Conservation (phyloP, 2,888 invertebrate species). For the Notocelia uddmanniana region DNA sequence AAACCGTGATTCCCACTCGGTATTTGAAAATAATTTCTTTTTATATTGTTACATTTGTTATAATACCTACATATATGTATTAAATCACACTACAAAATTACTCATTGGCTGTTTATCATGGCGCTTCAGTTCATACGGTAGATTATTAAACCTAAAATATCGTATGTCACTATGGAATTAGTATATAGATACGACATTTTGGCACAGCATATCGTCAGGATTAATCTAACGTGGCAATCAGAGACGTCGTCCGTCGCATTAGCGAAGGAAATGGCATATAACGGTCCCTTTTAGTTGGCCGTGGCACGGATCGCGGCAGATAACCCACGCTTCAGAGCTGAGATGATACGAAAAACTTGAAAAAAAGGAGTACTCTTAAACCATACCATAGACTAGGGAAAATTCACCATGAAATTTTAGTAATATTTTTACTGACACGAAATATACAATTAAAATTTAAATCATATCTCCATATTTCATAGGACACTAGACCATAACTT, state of each 20-base stretch:
- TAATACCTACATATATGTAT: too few relatives aligned
- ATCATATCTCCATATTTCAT: too few relatives aligned
- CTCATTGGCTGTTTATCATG: constrained; percentile 1
- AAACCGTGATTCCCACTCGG: background rate
- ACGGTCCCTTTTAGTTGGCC: constrained; percentile 66
- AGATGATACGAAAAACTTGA: background rate
- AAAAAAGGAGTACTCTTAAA: background rate
- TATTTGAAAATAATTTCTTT: background rate
- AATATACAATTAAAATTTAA: background rate
- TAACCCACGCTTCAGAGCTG: constrained; percentile 73
- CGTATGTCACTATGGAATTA: background rate
- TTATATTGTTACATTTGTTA: background rate
- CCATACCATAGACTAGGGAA: too few relatives aligned
- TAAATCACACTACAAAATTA: constrained; percentile 5
- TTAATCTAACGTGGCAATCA: constrained; percentile 31
- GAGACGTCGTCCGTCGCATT: constrained; percentile 56
- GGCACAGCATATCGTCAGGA: background rate
- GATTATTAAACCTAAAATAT: background rate
- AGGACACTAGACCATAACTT: background rate
- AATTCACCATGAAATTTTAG: too few relatives aligned
- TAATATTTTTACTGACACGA: background rate
- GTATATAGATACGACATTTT: background rate
- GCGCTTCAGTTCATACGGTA: constrained; percentile 10
- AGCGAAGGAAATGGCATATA: constrained; percentile 63
- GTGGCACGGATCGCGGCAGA: constrained; percentile 69